Evolutionary conservation across 2,113 vertebrate genomes (phyloP).

Genomic region (Brachyhypopomus gauderio): DNA sequence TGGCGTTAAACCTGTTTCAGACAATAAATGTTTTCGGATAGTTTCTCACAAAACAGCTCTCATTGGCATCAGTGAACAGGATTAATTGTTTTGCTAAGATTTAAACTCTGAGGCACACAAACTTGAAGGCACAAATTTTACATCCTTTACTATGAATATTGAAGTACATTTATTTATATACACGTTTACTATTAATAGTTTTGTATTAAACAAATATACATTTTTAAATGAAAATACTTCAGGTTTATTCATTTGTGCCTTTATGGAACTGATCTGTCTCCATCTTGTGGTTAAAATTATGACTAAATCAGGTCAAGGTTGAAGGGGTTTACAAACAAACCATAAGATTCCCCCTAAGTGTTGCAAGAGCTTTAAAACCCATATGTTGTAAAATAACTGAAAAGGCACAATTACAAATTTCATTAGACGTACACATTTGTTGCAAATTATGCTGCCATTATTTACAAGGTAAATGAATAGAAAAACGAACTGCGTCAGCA

Average conservation of each 20-base stretch:
- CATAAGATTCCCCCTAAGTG: neutral
- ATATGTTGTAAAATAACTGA: neutral
- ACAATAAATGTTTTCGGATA: no score
- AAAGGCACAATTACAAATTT: neutral
- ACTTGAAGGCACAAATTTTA: neutral
- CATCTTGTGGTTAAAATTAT: constrained; percentile 22
- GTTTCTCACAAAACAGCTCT: neutral
- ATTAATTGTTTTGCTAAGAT: neutral
- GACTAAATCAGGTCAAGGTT: neutral
- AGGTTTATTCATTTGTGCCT: neutral
- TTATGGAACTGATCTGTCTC: neutral
- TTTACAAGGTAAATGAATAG: neutral
- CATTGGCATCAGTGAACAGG: constrained; percentile 9
- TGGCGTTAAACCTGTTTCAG: constrained; percentile 9
- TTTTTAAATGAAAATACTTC: neutral
- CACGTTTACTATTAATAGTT: neutral
- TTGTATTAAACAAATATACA: neutral
- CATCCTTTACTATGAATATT: neutral
- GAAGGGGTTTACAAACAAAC: neutral
- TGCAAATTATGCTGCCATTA: neutral
- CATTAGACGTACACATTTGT: neutral
- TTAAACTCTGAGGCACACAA: neutral
- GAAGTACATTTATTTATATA: neutral
- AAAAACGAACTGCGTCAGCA: neutral
- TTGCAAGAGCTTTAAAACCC: neutral